Base-by-base conservation (phyloP, 2,888 invertebrate genomes). In the Apodemia mormo region DNA sequence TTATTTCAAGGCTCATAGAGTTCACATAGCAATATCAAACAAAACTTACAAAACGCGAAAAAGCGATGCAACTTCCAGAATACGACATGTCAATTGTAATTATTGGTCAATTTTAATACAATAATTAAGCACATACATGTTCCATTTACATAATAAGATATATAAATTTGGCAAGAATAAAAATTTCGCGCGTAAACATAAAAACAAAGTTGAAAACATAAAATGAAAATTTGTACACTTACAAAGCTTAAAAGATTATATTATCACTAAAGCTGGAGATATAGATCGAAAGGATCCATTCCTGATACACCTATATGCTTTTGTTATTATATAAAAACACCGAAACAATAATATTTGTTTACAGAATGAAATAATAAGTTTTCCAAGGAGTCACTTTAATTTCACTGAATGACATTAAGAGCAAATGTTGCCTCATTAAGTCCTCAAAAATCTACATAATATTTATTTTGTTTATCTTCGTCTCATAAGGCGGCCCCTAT, bases 31-130 rank as follows among this genome's bases (percentile, higher is more conserved):
- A 75, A 77, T 78, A 79, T 72, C 75, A 76, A 71, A 70, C 70
- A 70, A 71, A 52, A 72, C 75, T 71, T 71, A 69, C 69, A 72
- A 73, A 80, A 76, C 80, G 80, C 75, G 76, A 70, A 74, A 76
- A 77, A 73, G 71, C 79, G 79, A 85, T 78, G 76, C 81, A 76
- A 85, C 83, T 81, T 82, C 71, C 81, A 85, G 90, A 91, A 88
- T 91, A 90, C 75, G 76, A 76, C 81, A 76, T 76, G 72, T 30
- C 68, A 77, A 82, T 87, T 86, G 85, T 85, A 82, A 83, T 80
- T 81, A 61, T 77, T 78, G 74, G 72, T 76, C 70, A 76, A 78
- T 77, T 74, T 81, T 80, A 66, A 49, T 14, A n/a, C 30, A 6
- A 12, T 49, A 52, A 54, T 66, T 52, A 52, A 0, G 33, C 29